Evolutionary conservation across 2,888 invertebrate species (phyloP), one percentile per base, ranked within the genome.

Genomic region (Hemistola chrysoprasaria): DNA sequence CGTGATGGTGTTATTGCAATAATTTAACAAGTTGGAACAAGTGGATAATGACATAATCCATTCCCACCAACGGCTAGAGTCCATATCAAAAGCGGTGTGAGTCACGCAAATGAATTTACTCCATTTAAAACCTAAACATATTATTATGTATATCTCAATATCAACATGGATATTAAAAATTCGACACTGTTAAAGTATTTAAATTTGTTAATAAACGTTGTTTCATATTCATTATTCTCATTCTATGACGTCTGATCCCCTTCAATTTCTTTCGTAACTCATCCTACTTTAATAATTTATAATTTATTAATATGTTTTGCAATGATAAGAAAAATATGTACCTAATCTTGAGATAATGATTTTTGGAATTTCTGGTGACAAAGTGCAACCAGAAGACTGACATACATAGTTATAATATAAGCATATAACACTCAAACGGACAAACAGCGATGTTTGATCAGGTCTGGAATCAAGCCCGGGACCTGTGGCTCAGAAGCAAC

Each of bases 11-110:
- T 53, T 60, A 61, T 64, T 62, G 62, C 61, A 3, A 16, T n/a
- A 65, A 71, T 70, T 60, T 56, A 66, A 67, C 69, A 65, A 71
- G 67, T 79, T 62, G 55, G 41, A 64, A 74, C 75, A 73, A 71
- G 72, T 72, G 63, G 56, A 70, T 76, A 80, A 80, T 78, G 76
- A 79, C 72, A 79, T 82, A 81, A 80, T 78, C 67, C 71, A 56
- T 52, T 54, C 56, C 60, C 54, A 16, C 55, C 50, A 60, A 33
- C 64, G 56, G 65, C 66, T 65, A 68, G 62, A 59, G 63, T 63
- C 63, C 59, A 64, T 74, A 75, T 78, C 68, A 59, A 59, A 71
- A 65, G 47, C 54, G 43, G 25, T 59, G 49, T 78, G 78, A 79
- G 71, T 80, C 78, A 82, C 63, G 59, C 70, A 59, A 69, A 70